Evolutionary conservation across 2,113 vertebrate genomes (phyloP), one percentile per base, ranked within the genome.

Genomic region (Noturus placidus): DNA sequence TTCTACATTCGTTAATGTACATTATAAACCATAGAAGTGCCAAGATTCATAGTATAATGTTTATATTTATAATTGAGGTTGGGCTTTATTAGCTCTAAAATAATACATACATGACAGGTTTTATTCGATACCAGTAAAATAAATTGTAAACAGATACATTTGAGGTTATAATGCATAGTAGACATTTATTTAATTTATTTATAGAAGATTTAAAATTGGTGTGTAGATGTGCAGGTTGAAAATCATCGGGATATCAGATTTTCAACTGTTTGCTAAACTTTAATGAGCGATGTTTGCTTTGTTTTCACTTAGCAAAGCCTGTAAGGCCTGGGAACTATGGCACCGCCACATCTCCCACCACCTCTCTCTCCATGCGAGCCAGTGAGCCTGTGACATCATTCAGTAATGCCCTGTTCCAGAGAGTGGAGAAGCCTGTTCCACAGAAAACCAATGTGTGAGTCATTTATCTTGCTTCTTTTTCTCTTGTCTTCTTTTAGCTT

Each of bases 391-490:
- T 50, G 80, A 94, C 97, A 91, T 95, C 96, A 85, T 97, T 96
- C 93, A 97, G 96, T 92, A 97, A 97, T 86, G 95, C 92, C 85
- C 94, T 97, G 88, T 97, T 98, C 93, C 97, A 96, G 93, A 92
- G 94, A 72, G 94, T 92, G 80, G 89, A 89, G 13, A 92, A 63
- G 42, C 10, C 84, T 78, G 17, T 90, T 80, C 63, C 90, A 42
- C 90, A 82, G 86, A 72, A 93, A 94, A 96, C 80, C 91, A 95
- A 94, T 94, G 91, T 92, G 95, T 95, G 83, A 92, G 94, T 89
- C 19, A n/a, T 56, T 20, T n/a, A 27, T 35, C 19, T 54, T 67
- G 7, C 14, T 57, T 14, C 35, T 35, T 50, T 1, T 38, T 76
- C 33, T 74, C 27, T 88, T 33, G 56, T 63, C 52, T 63, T 76